Conservation (phyloP, 2,888 invertebrate species). For the Apotomis turbidana region DNA sequence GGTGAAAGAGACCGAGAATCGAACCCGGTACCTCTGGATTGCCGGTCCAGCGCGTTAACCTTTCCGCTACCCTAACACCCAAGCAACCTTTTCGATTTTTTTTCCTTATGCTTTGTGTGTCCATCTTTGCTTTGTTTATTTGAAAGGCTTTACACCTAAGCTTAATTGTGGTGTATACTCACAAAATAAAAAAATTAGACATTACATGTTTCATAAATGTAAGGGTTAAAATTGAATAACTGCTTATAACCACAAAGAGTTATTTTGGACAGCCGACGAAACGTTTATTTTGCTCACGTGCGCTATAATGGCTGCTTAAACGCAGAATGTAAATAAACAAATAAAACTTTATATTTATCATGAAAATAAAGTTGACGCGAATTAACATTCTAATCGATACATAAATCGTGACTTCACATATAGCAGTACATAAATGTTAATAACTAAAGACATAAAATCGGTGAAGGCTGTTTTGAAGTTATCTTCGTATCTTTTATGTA, state of each 20-base stretch:
- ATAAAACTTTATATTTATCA: constrained; percentile 28
- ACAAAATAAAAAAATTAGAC: too few species aligned
- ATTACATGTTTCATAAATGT: too few species aligned
- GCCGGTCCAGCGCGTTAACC: too few species aligned
- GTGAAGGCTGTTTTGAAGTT: constrained; percentile 52
- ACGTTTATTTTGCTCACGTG: constrained; percentile 11
- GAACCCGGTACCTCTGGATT: too few species aligned
- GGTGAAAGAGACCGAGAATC: too few species aligned
- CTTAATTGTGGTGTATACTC: too few species aligned
- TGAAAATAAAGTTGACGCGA: constrained; percentile 27
- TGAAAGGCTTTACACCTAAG: too few species aligned
- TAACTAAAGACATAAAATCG: constrained; percentile 52
- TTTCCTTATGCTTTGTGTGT: too few species aligned
- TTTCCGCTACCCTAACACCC: too few species aligned
- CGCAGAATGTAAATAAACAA: constrained; percentile 34
- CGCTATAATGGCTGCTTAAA: constrained; percentile 7
- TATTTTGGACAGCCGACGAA: neutral
- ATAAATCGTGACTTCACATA: constrained; percentile 58
- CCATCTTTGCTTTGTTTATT: too few species aligned
- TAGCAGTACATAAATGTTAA: constrained; percentile 52
- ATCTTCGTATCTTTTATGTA: constrained; percentile 19
- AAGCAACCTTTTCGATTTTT: too few species aligned
- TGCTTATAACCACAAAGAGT: neutral
- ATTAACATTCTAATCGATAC: constrained; percentile 50
- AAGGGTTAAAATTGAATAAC: too few species aligned